A percentile compares a stretch with the other conserved stretches of the same genome.
Evolutionary conservation across 2,888 invertebrate species (phyloP).

Genomic region (Cacoxenus indagator): DNA sequence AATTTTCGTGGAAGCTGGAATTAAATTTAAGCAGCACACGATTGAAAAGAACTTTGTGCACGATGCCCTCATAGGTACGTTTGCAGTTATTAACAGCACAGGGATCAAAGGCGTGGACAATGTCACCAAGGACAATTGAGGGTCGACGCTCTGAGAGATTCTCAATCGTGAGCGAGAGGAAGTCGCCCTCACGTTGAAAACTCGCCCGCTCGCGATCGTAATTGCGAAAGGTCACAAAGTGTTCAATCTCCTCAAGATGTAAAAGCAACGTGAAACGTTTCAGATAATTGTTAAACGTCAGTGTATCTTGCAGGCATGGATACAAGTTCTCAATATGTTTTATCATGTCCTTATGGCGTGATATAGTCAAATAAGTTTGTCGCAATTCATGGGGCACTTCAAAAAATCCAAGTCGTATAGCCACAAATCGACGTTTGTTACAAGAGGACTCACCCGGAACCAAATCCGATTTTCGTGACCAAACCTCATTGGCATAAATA

Average conservation of each 20-base stretch:
- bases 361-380: conserved; percentile 70
- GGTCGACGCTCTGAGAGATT: conserved; percentile 90
- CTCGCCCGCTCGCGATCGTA: conserved; percentile 79
- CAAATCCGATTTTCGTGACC: conserved; percentile 53
- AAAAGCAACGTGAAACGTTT: conserved; percentile 81
- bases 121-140: conserved; percentile 85
- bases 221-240: conserved; percentile 76
- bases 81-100: conserved; percentile 47
- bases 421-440: conserved; percentile 76
- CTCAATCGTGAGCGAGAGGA: conserved; percentile 80
- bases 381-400: conserved; percentile 73
- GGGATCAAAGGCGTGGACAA: conserved; percentile 73
- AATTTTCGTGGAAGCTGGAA: conserved; percentile 79
- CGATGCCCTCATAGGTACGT: conserved; percentile 78
- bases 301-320: conserved; percentile 72
- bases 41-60: conserved; percentile 79
- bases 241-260: conserved; percentile 86
- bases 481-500: conserved; percentile 59
- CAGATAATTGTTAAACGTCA: conserved; percentile 76
- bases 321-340: conserved; percentile 71
- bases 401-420: conserved; percentile 71
- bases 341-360: conserved; percentile 68
- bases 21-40: conserved; percentile 84
- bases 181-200: conserved; percentile 78
- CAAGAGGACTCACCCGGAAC: conserved; percentile 74